Conservation (phyloP, 2,888 invertebrate genomes). For the Andrena haemorrhoa region DNA sequence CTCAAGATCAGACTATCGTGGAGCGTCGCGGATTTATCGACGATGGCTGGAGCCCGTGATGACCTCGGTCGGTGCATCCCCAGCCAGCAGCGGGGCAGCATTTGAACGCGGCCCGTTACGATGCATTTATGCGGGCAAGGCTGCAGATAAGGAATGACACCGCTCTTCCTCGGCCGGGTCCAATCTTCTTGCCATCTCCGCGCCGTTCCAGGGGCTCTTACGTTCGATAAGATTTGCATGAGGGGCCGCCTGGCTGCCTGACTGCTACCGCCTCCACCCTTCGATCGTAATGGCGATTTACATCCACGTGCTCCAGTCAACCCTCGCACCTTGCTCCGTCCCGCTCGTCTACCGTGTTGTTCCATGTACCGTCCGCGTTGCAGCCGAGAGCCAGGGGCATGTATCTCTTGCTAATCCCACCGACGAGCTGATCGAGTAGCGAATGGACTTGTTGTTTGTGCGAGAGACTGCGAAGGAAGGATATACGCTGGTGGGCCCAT, state of each 20-base stretch:
- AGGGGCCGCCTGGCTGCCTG: slow-evolving; percentile 32
- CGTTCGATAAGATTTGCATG: slow-evolving; percentile 73
- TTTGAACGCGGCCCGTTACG: slow-evolving; percentile 73
- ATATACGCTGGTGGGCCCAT: neutral
- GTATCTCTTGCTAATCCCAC: slow-evolving; percentile 1
- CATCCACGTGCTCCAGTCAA: slow-evolving; percentile 59
- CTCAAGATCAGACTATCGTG: slow-evolving; percentile 31
- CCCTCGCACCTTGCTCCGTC: slow-evolving; percentile 38
- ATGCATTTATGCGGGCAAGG: slow-evolving; percentile 78
- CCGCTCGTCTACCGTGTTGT: slow-evolving; percentile 39
- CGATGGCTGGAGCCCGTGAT: slow-evolving; percentile 2
- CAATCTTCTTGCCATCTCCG: slow-evolving; percentile 77
- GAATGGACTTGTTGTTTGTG: neutral
- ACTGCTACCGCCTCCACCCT: slow-evolving; percentile 40
- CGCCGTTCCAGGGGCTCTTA: slow-evolving; percentile 55
- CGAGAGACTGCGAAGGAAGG: neutral
- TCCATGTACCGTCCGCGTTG: slow-evolving; percentile 39
- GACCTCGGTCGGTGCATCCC: slow-evolving; percentile 39
- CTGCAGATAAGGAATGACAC: slow-evolving; percentile 80
- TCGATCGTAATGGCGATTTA: slow-evolving; percentile 70
- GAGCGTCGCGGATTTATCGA: neutral
- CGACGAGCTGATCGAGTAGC: neutral
- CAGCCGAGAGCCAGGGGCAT: neutral
- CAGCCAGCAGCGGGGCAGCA: slow-evolving; percentile 50
- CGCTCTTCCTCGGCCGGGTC: slow-evolving; percentile 65